Evolutionary conservation across 2,888 invertebrate species (phyloP).

Genomic region (Agonopterix alstromeriana): DNA sequence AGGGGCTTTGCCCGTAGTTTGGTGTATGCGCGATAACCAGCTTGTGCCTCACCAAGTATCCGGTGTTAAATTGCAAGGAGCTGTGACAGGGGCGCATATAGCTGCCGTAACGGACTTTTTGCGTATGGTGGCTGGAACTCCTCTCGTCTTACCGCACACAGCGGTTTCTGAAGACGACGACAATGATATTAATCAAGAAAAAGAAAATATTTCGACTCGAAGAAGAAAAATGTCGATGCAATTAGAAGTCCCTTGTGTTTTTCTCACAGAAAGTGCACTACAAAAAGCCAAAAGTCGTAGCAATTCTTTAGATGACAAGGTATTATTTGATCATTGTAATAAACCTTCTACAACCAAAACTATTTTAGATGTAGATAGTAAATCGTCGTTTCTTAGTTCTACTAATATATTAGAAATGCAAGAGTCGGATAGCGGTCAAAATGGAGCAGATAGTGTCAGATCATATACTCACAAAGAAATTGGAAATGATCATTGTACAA

Average conservation of each 20-base stretch:
- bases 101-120: conserved; percentile 80
- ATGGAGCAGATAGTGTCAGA: conserved; percentile 36
- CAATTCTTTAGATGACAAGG: conserved; percentile 65
- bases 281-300: conserved; percentile 65
- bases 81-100: conserved; percentile 80
- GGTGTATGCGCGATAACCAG: conserved; percentile 82
- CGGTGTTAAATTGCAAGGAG: conserved; percentile 80
- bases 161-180: conserved; percentile 56
- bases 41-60: conserved; percentile 82
- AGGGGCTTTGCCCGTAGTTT: conserved; percentile 79
- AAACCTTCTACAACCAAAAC: conserved; percentile 43
- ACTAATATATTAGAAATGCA: conserved; percentile 45
- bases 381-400: conserved; percentile 43
- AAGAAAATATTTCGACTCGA: conserved; percentile 52
- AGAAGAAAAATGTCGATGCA: conserved; percentile 73
- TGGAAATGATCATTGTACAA: conserved; percentile 42
- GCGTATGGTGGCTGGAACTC: conserved; percentile 79
- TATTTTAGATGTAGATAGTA: conserved; percentile 48
- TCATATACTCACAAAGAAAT: conserved; percentile 18
- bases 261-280: conserved; percentile 66
- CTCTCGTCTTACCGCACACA: conserved; percentile 75
- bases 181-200: conserved; percentile 63
- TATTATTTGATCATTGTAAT: conserved; percentile 52
- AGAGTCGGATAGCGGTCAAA: conserved; percentile 31
- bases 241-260: conserved; percentile 73